A percentile compares a stretch with the other conserved stretches of the same genome.
Conservation (phyloP, 2,797 vertebrate species). For the Chiloscyllium punctatum region DNA sequence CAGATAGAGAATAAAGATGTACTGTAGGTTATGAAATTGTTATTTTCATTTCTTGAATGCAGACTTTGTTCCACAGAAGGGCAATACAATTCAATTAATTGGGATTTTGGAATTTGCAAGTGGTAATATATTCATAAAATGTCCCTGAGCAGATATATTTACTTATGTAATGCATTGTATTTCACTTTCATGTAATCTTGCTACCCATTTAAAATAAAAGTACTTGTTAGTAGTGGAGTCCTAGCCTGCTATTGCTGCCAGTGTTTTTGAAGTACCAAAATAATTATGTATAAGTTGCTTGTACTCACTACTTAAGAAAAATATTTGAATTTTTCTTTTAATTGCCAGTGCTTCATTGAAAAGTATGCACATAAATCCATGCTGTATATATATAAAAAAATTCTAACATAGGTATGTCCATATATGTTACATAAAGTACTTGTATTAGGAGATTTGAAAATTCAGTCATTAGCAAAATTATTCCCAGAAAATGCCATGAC, state of each 20-base stretch:
- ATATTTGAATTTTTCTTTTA: neutral
- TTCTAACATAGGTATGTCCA: neutral
- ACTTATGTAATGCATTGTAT: neutral
- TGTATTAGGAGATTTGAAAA: neutral
- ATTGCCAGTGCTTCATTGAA: neutral
- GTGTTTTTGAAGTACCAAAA: neutral
- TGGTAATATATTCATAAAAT: constrained; percentile 22
- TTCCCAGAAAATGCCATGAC: constrained; percentile 33
- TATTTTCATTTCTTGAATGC: neutral
- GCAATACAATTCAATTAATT: neutral
- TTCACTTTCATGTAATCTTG: neutral
- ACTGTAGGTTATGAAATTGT: neutral
- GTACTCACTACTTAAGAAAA: neutral
- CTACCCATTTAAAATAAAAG: neutral
- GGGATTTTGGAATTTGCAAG: neutral
- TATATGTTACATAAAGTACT: neutral
- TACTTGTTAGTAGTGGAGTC: neutral
- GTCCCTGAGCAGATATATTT: neutral
- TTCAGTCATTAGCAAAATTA: constrained; percentile 25
- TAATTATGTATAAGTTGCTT: neutral
- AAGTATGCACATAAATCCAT: neutral
- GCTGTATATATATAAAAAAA: neutral
- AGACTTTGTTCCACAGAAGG: neutral
- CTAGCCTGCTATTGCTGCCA: neutral
- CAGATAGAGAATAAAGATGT: neutral